A percentile compares a stretch with the other conserved stretches of the same genome.
Conservation (phyloP, 2,797 vertebrate genomes). For the Lutjanus campechanus region DNA sequence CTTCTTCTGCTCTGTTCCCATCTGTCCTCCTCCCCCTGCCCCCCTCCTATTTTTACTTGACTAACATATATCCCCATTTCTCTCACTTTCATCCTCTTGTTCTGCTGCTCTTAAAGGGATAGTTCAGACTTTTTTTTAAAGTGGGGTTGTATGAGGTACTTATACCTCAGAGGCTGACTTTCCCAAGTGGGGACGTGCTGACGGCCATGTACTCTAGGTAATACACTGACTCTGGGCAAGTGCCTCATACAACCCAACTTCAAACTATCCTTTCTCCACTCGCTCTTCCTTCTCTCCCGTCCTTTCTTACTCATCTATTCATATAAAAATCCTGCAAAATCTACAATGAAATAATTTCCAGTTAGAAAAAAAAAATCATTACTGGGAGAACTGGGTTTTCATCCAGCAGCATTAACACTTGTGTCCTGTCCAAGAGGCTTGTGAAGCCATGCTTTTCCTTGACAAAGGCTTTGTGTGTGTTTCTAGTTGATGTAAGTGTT, state of each 20-base stretch:
- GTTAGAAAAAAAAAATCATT: background rate
- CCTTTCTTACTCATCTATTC: background rate
- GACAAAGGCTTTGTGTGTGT: conserved; percentile 54
- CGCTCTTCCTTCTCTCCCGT: background rate
- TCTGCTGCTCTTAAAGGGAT: background rate
- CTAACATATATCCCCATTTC: conserved; percentile 6
- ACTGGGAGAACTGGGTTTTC: conserved; percentile 3
- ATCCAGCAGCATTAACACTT: conserved; percentile 7
- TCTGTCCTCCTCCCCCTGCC: conserved; percentile 1
- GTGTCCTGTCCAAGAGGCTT: background rate
- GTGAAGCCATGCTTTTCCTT: conserved; percentile 19
- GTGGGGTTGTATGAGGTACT: no score
- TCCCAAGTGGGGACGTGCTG: no score
- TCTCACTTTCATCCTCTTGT: background rate
- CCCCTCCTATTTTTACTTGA: background rate
- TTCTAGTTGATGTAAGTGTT: conserved; percentile 56
- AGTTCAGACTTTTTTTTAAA: no score
- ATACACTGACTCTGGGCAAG: no score
- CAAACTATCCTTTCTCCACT: no score
- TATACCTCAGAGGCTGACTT: no score
- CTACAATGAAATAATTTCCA: no score
- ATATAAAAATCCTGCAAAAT: background rate
- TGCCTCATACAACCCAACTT: no score
- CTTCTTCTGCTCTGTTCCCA: conserved; percentile 13
- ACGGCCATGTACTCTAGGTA: no score